phyloP scores from a whole-genome alignment of 2,888 invertebrate genomes.

The Caenorhabditis sp. region DNA sequence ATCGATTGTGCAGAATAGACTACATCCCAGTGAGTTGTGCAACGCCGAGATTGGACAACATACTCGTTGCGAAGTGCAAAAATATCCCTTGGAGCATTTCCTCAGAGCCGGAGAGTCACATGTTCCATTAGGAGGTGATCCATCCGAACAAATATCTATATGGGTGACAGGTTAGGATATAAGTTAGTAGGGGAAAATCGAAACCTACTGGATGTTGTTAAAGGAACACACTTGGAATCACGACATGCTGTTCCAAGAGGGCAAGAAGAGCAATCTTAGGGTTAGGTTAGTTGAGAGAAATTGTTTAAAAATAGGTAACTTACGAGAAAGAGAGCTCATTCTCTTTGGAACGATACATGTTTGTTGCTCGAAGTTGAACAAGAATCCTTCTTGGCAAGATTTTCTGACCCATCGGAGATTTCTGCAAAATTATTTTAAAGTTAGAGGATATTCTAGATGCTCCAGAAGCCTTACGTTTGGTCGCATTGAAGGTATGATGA shows the following conservation, averaged over 20 bases:
- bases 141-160: constrained; percentile 50
- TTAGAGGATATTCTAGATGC: not conserved
- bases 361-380: constrained; percentile 70
- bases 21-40: constrained; percentile 27
- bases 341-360: constrained; percentile 65
- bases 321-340: constrained; percentile 52
- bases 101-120: constrained; percentile 15
- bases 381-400: constrained; percentile 65
- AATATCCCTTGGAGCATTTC: constrained; percentile 28
- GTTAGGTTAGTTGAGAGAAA: not conserved
- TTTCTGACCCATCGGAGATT: constrained; percentile 65
- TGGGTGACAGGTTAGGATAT: not conserved
- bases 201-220: constrained; percentile 49
- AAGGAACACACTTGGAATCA: constrained; percentile 36
- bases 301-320: constrained; percentile 25
- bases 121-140: constrained; percentile 45
- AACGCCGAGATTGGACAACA: constrained; percentile 44
- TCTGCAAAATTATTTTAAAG: constrained; percentile 42
- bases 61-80: constrained; percentile 49
- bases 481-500: constrained; percentile 69
- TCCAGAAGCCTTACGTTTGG: constrained; percentile 51
- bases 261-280: constrained; percentile 41
- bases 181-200: not conserved
- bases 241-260: constrained; percentile 48
- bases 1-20: constrained; percentile 41